Evolutionary conservation across 2,888 invertebrate genomes (phyloP).

Genomic region (Ochlodes sylvanus): DNA sequence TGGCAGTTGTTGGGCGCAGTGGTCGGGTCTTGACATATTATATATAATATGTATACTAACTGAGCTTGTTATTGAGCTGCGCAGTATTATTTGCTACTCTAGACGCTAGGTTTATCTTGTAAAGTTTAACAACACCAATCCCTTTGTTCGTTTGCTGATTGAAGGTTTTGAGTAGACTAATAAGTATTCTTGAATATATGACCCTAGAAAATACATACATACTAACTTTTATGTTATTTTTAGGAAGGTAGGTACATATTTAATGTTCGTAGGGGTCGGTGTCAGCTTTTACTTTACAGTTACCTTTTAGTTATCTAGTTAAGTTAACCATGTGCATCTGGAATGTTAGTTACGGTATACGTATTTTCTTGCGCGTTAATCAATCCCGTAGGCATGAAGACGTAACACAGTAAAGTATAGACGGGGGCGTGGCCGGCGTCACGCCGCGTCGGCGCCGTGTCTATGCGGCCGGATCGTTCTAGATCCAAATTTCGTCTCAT

Average conservation of each 20-base stretch:
- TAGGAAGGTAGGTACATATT: too few relatives aligned
- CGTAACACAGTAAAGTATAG: conserved; percentile 52
- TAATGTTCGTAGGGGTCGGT: background rate
- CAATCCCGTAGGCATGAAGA: conserved; percentile 31
- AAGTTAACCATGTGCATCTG: conserved; percentile 27
- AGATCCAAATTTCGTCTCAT: conserved; percentile 44
- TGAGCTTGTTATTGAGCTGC: background rate
- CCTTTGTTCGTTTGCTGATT: background rate
- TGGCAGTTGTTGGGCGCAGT: conserved; percentile 23
- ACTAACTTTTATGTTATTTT: too few relatives aligned
- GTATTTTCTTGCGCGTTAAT: conserved; percentile 35
- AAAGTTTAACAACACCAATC: background rate
- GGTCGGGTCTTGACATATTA: conserved; percentile 3
- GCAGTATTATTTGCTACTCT: background rate
- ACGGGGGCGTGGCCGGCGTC: conserved; percentile 76
- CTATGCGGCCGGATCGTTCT: conserved; percentile 64
- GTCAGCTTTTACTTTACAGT: background rate
- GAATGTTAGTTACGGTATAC: conserved; percentile 37
- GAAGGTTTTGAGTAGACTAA: too few relatives aligned
- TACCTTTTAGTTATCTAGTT: background rate
- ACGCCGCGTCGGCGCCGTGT: conserved; percentile 76
- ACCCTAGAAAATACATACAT: too few relatives aligned
- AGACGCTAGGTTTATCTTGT: background rate
- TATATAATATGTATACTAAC: background rate
- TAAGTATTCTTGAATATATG: too few relatives aligned